phyloP scores from a whole-genome alignment of 2,113 vertebrate genomes.

The Cacatua alba region DNA sequence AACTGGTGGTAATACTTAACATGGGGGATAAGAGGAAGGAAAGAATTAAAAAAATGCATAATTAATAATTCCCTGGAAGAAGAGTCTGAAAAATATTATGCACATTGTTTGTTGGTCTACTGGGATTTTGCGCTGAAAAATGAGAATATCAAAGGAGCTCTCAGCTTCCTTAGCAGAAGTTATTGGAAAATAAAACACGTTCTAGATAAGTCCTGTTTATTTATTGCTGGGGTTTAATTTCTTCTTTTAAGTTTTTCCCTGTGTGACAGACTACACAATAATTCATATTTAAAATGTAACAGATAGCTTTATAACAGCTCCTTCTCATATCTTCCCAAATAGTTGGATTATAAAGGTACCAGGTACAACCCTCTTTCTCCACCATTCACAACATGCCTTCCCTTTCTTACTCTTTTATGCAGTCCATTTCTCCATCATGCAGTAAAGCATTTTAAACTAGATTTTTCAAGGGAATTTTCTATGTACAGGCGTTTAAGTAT shows the following conservation, averaged over 20 bases:
- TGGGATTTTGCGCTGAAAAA: background rate
- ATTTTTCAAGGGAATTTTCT: background rate
- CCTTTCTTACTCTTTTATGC: background rate
- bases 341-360: background rate
- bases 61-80: background rate
- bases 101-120: background rate
- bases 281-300: background rate
- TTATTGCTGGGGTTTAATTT: background rate
- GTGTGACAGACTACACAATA: background rate
- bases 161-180: background rate
- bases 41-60: background rate
- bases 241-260: background rate
- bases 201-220: background rate
- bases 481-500: background rate
- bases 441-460: background rate
- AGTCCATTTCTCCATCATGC: background rate
- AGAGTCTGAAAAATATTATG: background rate
- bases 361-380: background rate
- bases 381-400: background rate
- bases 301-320: background rate
- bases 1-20: background rate
- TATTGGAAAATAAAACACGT: constrained; percentile 6
- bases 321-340: background rate
- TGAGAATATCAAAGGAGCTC: background rate
- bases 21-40: background rate